Conservation (phyloP, 2,113 vertebrate species). For the Myotis davidii region DNA sequence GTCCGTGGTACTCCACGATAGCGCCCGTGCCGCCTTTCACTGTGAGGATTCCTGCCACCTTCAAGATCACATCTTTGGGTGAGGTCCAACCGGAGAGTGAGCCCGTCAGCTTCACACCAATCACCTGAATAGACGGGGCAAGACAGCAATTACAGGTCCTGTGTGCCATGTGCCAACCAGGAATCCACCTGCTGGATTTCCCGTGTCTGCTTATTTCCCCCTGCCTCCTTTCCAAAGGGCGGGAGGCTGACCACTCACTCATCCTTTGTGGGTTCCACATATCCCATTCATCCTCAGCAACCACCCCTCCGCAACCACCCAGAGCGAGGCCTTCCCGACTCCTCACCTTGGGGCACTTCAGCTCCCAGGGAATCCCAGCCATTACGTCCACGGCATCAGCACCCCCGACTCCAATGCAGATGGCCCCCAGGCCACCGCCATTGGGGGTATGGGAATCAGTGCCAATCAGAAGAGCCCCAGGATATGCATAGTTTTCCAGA, state of each 20-base stretch:
- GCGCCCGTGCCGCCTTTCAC: constrained; percentile 98
- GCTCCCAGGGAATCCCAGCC: constrained; percentile 99
- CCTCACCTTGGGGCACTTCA: constrained; percentile 97
- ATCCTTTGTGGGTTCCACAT: rapidly evolving
- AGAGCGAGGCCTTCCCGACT: background rate
- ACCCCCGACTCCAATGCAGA: constrained; percentile 98
- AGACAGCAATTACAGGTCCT: background rate
- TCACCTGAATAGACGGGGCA: constrained; percentile 86
- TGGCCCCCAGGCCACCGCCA: constrained; percentile 93
- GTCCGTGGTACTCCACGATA: constrained; percentile 97
- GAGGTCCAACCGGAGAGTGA: constrained; percentile 95
- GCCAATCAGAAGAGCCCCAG: constrained; percentile 96
- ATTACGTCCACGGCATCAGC: constrained; percentile 99
- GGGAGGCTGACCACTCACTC: background rate
- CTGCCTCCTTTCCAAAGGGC: background rate
- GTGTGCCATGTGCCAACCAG: background rate
- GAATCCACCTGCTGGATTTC: background rate
- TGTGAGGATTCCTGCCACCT: constrained; percentile 97
- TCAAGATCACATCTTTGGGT: constrained; percentile 96
- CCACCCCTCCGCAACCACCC: background rate
- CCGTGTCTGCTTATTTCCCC: background rate
- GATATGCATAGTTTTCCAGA: constrained; percentile 96
- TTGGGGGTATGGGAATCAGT: constrained; percentile 99
- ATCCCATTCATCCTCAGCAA: background rate
- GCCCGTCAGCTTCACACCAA: constrained; percentile 96